Conservation (phyloP, 2,888 invertebrate genomes). For the Erannis defoliaria region DNA sequence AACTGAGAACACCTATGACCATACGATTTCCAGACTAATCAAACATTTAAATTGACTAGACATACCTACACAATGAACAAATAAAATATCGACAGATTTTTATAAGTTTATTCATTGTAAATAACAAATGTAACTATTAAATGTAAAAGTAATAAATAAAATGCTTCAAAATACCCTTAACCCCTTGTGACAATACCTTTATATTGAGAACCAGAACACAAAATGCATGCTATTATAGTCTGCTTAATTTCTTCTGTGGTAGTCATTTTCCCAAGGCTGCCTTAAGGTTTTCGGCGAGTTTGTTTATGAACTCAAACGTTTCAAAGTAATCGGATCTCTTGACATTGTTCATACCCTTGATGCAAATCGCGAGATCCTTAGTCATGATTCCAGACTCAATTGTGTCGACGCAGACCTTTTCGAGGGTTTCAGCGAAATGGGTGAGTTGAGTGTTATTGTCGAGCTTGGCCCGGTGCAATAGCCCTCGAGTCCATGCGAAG, state of each 20-base stretch:
- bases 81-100: constrained; percentile 10
- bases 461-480: constrained; percentile 97
- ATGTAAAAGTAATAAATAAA: constrained; percentile 63
- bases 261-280: constrained; percentile 87
- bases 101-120: constrained; percentile 54
- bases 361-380: constrained; percentile 99
- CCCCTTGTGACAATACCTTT: constrained; percentile 56
- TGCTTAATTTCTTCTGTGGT: constrained; percentile 56
- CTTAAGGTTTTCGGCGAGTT: constrained; percentile 95
- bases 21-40: neutral
- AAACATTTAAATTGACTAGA: constrained; percentile 2
- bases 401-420: constrained; percentile 96
- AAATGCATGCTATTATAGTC: constrained; percentile 60
- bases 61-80: constrained; percentile 8
- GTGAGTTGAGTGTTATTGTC: constrained; percentile 93
- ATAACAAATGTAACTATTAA: constrained; percentile 37
- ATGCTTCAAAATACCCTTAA: constrained; percentile 70
- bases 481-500: constrained; percentile 98
- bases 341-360: constrained; percentile 96
- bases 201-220: constrained; percentile 44
- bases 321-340: constrained; percentile 95
- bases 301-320: constrained; percentile 98
- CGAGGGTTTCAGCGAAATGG: constrained; percentile 94
- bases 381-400: constrained; percentile 98
- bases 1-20: neutral